phyloP scores from a whole-genome alignment of 2,113 vertebrate species.

The Oreotrochilus melanogaster region DNA sequence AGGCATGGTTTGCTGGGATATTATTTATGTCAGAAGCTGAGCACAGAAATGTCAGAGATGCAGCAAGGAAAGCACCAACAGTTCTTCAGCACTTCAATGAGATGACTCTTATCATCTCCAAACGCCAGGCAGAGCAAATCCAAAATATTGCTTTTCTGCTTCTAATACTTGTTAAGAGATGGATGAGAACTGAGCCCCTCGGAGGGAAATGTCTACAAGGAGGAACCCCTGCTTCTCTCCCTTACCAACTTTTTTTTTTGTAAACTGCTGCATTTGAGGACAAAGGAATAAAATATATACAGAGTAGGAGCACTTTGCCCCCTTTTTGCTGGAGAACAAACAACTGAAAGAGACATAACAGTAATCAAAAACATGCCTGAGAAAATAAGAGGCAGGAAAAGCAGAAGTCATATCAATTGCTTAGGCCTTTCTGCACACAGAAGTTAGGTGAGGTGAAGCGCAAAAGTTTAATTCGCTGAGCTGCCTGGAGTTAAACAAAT shows the following conservation, averaged over 20 bases:
- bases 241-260: not conserved
- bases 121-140: not conserved
- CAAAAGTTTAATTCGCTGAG: slow-evolving; percentile 25
- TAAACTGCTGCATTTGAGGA: not conserved
- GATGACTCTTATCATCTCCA: not conserved
- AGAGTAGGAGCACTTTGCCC: not conserved
- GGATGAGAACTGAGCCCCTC: not conserved
- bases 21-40: not conserved
- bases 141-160: not conserved
- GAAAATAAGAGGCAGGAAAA: slow-evolving; percentile 13
- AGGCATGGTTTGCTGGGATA: rapidly evolving
- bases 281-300: not conserved
- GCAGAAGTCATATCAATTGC: slow-evolving; percentile 25
- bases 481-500: slow-evolving; percentile 40
- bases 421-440: slow-evolving; percentile 33
- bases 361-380: not conserved
- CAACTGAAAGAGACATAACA: not conserved
- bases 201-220: not conserved
- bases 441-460: slow-evolving; percentile 53
- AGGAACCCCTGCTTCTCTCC: not conserved
- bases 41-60: not conserved
- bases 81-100: not conserved
- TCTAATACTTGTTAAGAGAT: not conserved
- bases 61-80: not conserved
- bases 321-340: not conserved